Base-by-base conservation (phyloP, 2,797 vertebrate genomes). In the Semotilus atromaculatus region DNA sequence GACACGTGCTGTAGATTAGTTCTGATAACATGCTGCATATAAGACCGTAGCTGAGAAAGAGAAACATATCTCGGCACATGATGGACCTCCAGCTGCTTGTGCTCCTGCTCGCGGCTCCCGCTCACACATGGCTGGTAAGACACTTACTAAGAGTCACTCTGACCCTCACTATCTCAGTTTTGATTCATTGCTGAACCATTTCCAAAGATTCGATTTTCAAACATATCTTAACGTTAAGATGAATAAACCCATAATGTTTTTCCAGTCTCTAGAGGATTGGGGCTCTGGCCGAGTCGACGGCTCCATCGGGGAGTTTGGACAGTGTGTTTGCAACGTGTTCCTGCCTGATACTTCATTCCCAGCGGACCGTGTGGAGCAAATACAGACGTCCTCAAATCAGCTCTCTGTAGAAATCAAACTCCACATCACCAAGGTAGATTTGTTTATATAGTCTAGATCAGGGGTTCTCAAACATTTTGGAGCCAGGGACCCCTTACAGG, bases 291-390 rank as follows among this genome's bases (percentile, higher is more conserved):
- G 96, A 3, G 93, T 97, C 71, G 94, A 93, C 0, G 93, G 95
- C 51, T 94, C 94, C 13, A 48, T 93, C 89, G 94, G 95, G 77
- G 92, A 94, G 0, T 83, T 21, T 0, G 96, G 96, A 45, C 92
- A 91, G 38, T 98, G 97, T 75, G 86, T 95, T 68, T 98, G 97
- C 88, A 94, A 94, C 0, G 91, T 98, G 10, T 94, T 90, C 84
- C 85, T 97, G 60, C 97, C 97, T 0, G 96, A 98, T 55, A 93
- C 89, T 23, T 86, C 91, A 55, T 98, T 98, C 86, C 97, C 97
- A 0, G 96, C 92, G 2, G 91, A 96, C 87, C 95, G 94, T 23
- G 90, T 95, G 60, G 94, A 97, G 66, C 81, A 74, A 66, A 88
- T 94, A 89, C 93, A 94, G 51, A 85, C 92, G 82, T 86, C 92